A percentile compares a stretch with the other conserved stretches of the same genome.
phyloP scores from a whole-genome alignment of 2,888 invertebrate species.

The Orgyia antiqua region DNA sequence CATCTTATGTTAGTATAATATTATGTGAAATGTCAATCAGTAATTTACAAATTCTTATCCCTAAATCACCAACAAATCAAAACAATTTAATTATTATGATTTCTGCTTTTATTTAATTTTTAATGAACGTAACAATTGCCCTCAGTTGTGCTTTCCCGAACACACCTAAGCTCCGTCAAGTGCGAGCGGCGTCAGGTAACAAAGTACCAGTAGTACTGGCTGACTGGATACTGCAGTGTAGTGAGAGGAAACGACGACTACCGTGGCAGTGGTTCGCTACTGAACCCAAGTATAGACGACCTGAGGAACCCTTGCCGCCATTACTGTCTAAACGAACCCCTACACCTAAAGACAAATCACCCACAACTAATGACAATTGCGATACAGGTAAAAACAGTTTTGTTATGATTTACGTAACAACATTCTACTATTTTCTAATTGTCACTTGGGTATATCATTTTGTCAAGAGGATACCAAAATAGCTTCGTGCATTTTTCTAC shows the following conservation, averaged over 20 bases:
- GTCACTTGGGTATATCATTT: too few species aligned
- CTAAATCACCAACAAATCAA: too few species aligned
- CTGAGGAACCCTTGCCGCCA: constrained; percentile 22
- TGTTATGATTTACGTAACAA: too few species aligned
- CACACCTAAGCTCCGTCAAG: constrained; percentile 87
- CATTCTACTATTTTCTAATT: too few species aligned
- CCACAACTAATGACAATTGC: neutral
- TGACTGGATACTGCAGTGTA: constrained; percentile 86
- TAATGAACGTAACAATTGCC: neutral
- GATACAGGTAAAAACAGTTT: too few species aligned
- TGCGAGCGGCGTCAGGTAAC: constrained; percentile 38
- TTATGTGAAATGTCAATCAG: too few species aligned
- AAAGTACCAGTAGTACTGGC: constrained; percentile 81
- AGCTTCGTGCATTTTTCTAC: too few species aligned
- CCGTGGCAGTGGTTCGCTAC: constrained; percentile 82
- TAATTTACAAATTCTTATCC: too few species aligned
- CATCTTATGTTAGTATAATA: constrained; percentile 87
- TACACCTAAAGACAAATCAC: neutral
- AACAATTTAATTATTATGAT: too few species aligned
- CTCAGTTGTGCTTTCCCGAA: constrained; percentile 91
- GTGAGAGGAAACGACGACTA: constrained; percentile 75
- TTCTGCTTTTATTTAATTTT: too few species aligned
- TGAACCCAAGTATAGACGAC: constrained; percentile 56
- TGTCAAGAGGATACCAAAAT: too few species aligned
- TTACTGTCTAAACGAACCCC: neutral